These are phyloP conservation scores for Trypoxylon attenuatum DNA, from an alignment of 2,888 invertebrate genomes.

Conservation along the genomic window DNA sequence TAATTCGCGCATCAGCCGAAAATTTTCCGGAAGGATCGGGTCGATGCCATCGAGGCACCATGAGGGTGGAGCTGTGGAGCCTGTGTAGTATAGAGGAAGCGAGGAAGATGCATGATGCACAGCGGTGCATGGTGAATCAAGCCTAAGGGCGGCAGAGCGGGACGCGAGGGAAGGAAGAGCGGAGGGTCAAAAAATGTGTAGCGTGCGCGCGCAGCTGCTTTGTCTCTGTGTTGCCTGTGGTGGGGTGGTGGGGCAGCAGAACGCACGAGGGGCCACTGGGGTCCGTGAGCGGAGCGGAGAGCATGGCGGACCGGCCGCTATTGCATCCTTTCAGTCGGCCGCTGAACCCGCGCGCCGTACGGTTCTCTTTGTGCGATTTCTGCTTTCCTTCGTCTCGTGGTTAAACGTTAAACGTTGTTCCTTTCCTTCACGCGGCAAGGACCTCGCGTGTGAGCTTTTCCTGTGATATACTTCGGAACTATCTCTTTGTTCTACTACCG, in stretches of 20 bases:
- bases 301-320: conserved; percentile 71
- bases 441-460: conserved; percentile 43
- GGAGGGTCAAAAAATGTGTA: conserved; percentile 65
- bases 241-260: conserved; percentile 43
- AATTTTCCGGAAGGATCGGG: too few species aligned
- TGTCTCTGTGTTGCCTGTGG: conserved; percentile 63
- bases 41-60: too few species aligned
- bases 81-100: too few species aligned
- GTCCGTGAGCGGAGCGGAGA: conserved; percentile 65
- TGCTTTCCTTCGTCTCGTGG: conserved; percentile 24
- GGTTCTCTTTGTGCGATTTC: conserved; percentile 39
- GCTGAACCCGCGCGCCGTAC: conserved; percentile 73
- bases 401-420: conserved; percentile 22
- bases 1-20: too few species aligned
- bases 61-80: too few species aligned
- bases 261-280: conserved; percentile 65
- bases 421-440: conserved; percentile 3
- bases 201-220: conserved; percentile 73
- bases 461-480: conserved; percentile 19
- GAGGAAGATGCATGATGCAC: too few species aligned
- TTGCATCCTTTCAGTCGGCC: conserved; percentile 74
- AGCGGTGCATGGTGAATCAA: conserved; percentile 43
- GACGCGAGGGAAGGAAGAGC: conserved; percentile 29
- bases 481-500: conserved; percentile 11
- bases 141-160: conserved; percentile 55